Evolutionary conservation across 2,888 invertebrate genomes (phyloP), one percentile per base, ranked within the genome.

Genomic region (Boloria selene): DNA sequence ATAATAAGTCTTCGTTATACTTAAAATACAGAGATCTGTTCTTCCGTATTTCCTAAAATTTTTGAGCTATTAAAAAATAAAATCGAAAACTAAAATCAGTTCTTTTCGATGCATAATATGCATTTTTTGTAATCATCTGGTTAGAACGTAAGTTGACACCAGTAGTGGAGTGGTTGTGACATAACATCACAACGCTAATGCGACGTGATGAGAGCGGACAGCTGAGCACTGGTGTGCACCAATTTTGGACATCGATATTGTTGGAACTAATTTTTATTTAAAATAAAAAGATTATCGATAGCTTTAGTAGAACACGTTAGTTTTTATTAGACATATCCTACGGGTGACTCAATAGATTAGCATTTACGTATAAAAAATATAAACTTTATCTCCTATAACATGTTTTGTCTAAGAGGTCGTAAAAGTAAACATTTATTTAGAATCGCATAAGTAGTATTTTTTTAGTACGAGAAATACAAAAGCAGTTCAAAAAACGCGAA

Each of bases 111-210:
- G 56, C 54, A 54, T 60, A 62, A 58, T 59, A 64, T 70, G 54
- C 49, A 55, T 65, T 69, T 71, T 68, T 67, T 61, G 45, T 60
- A 18, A 50, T 61, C 38, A 61, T 62, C 60, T 56, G 59, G 56
- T 61, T 71, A 67, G 72, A 70, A 72, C 81, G 89, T 85, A 88
- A 90, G 70, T 44, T 55, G 77, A 89, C 78, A 87, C 84, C 79
- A 69, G 77, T 76, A 74, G 77, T 79, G 73, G 74, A 80, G 84
- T 84, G 78, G 75, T 79, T 79, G 79, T 83, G 84, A 85, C 85
- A 86, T 77, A 87, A 85, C 83, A 85, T 75, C 75, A 78, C 76
- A 73, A 79, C 77, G 74, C 74, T 80, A 80, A 82, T 79, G 72
- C 79, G 84, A 87, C 69, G 75, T 80, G 83, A 87, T 84, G 70